Evolutionary conservation across 2,113 vertebrate genomes (phyloP).

Genomic region (Hippocampus comes): DNA sequence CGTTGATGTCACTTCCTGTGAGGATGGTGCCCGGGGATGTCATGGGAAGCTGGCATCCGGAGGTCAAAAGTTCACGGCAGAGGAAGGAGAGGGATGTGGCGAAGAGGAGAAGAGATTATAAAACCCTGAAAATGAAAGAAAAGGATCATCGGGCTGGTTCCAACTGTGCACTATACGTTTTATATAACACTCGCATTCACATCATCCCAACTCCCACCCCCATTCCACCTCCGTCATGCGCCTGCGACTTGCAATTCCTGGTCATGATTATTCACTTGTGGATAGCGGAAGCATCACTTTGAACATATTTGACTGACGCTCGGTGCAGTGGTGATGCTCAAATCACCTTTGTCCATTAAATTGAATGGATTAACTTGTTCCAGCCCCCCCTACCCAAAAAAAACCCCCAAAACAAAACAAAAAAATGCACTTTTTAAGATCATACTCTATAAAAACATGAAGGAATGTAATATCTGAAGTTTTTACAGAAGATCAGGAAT

Average conservation of each 20-base stretch:
- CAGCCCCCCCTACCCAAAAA: too few species aligned
- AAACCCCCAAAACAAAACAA: not conserved
- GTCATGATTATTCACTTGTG: conserved; percentile 50
- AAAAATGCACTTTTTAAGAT: not conserved
- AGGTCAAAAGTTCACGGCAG: conserved; percentile 53
- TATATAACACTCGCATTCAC: conserved; percentile 57
- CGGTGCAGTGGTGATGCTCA: not conserved
- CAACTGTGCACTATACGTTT: conserved; percentile 48
- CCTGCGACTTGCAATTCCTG: conserved; percentile 53
- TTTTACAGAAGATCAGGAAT: too few species aligned
- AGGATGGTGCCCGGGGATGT: conserved; percentile 44
- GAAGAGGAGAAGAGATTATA: not conserved
- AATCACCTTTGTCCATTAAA: not conserved
- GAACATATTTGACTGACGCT: not conserved
- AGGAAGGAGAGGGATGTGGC: not conserved
- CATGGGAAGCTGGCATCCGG: conserved; percentile 11
- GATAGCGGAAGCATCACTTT: conserved; percentile 20
- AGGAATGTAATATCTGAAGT: too few species aligned
- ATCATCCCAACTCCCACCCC: conserved; percentile 21
- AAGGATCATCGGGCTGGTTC: conserved; percentile 10
- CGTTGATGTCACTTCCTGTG: conserved; percentile 79
- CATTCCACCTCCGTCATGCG: conserved; percentile 32
- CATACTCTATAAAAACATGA: not conserved
- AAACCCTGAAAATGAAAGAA: not conserved
- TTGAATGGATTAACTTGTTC: not conserved